Evolutionary conservation across 2,797 vertebrate genomes (phyloP).

Genomic region (Neoniphon sammara): DNA sequence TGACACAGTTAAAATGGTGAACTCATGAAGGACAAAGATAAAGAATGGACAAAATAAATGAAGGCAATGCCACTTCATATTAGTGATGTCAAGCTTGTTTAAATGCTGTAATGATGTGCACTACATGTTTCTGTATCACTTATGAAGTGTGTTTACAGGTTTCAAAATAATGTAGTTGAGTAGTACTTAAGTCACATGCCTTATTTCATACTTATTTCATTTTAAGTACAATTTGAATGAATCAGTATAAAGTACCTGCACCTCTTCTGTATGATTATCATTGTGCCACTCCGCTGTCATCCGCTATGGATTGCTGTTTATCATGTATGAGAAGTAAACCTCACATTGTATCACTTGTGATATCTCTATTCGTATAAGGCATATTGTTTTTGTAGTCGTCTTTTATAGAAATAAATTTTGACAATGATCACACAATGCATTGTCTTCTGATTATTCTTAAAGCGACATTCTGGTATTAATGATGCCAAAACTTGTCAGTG

Average conservation of each 20-base stretch:
- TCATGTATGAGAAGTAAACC: conserved; percentile 55
- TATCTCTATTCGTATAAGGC: conserved; percentile 34
- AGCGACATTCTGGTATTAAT: too few relatives aligned
- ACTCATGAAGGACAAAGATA: neutral
- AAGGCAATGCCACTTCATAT: conserved; percentile 13
- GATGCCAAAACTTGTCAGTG: too few relatives aligned
- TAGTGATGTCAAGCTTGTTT: neutral
- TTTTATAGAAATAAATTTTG: conserved; percentile 64
- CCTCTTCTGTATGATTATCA: conserved; percentile 32
- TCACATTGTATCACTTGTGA: conserved; percentile 33
- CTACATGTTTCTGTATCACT: conserved; percentile 60
- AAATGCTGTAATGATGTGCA: conserved; percentile 26
- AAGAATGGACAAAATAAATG: conserved; percentile 9
- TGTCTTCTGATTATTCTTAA: too few relatives aligned
- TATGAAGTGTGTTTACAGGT: conserved; percentile 61
- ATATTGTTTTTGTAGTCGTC: conserved; percentile 51
- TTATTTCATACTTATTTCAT: conserved; percentile 24
- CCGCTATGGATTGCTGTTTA: conserved; percentile 42
- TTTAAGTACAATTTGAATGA: conserved; percentile 26
- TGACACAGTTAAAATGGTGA: neutral
- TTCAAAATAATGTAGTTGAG: conserved; percentile 3
- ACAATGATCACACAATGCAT: too few relatives aligned
- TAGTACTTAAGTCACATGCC: conserved; percentile 11
- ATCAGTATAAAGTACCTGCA: conserved; percentile 39
- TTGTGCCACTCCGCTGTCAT: conserved; percentile 39